Evolutionary conservation across 2,888 invertebrate genomes (phyloP).

Genomic region (Heteropelma amictum): DNA sequence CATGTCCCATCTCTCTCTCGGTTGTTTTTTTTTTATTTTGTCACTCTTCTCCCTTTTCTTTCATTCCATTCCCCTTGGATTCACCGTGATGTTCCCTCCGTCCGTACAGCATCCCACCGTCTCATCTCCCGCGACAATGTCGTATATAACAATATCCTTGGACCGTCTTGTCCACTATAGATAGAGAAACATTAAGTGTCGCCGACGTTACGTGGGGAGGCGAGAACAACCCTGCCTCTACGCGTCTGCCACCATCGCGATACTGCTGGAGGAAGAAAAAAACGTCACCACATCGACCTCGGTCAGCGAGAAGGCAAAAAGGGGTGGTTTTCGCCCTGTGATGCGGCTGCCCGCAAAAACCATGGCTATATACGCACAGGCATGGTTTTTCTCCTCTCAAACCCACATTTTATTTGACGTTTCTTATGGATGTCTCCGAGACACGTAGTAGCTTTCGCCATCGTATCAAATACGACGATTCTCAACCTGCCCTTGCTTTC

Average conservation of each 20-base stretch:
- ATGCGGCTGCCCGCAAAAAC: constrained; percentile 44
- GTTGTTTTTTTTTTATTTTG: constrained; percentile 9
- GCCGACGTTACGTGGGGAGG: constrained; percentile 64
- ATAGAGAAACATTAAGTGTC: constrained; percentile 77
- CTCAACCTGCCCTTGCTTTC: constrained; percentile 8
- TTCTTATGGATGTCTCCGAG: constrained; percentile 63
- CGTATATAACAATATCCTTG: constrained; percentile 77
- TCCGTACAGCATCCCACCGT: constrained; percentile 33
- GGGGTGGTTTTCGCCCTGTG: constrained; percentile 34
- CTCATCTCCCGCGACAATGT: constrained; percentile 67
- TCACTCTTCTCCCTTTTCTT: constrained; percentile 23
- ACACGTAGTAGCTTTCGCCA: constrained; percentile 63
- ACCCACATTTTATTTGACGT: constrained; percentile 69
- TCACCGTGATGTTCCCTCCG: constrained; percentile 59
- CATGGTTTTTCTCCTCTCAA: constrained; percentile 54
- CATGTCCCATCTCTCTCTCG: constrained; percentile 71
- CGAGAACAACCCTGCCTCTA: constrained; percentile 47
- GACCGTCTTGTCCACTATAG: constrained; percentile 72
- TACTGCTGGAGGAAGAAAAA: neutral
- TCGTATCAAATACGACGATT: constrained; percentile 28
- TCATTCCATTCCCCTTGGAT: constrained; percentile 51
- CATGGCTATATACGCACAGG: constrained; percentile 61
- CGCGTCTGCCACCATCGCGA: constrained; percentile 22
- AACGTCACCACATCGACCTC: constrained; percentile 48
- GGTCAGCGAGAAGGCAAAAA: constrained; percentile 22